Evolutionary conservation across 2,797 vertebrate species (phyloP).

Genomic region (Numenius phaeopus): DNA sequence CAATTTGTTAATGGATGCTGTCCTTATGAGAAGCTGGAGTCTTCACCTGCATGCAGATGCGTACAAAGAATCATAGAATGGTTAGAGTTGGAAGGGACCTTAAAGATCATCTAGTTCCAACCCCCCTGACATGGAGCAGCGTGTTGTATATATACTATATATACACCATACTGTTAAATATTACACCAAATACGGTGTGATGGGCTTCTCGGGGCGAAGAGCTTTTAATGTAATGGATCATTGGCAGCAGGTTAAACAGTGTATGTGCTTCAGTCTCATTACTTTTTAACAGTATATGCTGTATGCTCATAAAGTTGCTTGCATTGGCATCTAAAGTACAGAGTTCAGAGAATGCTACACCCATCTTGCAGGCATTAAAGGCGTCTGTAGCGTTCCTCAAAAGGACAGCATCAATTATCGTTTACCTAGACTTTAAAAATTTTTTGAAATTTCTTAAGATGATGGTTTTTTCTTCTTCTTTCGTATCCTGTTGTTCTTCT

Average conservation of each 20-base stretch:
- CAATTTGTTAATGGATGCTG: not conserved
- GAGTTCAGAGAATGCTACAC: not conserved
- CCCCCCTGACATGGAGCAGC: too few species aligned
- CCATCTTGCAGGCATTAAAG: not conserved
- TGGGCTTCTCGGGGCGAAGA: not conserved
- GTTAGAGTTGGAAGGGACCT: too few species aligned
- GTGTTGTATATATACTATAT: not conserved
- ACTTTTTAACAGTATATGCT: rapidly evolving
- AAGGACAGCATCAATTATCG: not conserved
- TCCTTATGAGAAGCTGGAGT: not conserved
- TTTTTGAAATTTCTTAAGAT: not conserved
- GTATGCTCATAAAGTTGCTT: not conserved
- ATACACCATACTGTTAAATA: rapidly evolving
- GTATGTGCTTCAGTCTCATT: not conserved
- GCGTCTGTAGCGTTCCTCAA: not conserved
- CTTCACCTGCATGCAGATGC: rapidly evolving
- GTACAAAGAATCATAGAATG: too few species aligned
- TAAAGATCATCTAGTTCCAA: too few species aligned
- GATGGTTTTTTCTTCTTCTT: not conserved
- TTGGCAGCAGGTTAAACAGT: not conserved
- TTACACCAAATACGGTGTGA: rapidly evolving
- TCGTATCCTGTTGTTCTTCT: not conserved
- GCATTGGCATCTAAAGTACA: not conserved
- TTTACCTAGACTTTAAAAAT: not conserved
- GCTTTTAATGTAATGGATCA: not conserved